These are phyloP conservation scores for Phortica magna DNA, from an alignment of 2,888 invertebrate species.

Conservation along the genomic window DNA sequence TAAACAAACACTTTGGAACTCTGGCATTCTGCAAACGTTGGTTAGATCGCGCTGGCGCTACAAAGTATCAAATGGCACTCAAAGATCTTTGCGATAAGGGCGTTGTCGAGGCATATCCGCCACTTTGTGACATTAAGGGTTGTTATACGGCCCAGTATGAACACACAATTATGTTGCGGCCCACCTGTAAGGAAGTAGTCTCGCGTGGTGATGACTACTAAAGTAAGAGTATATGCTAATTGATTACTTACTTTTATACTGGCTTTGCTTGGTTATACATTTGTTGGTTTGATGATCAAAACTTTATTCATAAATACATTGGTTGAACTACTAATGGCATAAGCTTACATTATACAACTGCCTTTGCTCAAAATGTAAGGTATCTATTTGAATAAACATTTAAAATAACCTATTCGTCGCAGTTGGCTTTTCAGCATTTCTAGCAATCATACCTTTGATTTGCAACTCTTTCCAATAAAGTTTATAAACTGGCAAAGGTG, in stretches of 20 bases:
- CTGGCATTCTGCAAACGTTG: conserved; percentile 99
- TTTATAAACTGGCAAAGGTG: not conserved
- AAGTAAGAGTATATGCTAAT: not conserved
- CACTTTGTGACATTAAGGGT: conserved; percentile 97
- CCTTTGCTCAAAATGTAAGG: not conserved
- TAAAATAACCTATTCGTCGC: not conserved
- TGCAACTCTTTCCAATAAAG: conserved; percentile 56
- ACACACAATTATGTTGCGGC: conserved; percentile 97
- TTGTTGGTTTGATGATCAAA: not conserved
- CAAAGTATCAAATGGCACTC: conserved; percentile 98
- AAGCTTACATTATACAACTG: not conserved
- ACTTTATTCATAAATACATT: conserved; percentile 35
- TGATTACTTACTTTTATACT: not conserved
- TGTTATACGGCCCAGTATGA: conserved; percentile 99
- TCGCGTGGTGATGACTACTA: conserved; percentile 96
- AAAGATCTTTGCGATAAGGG: conserved; percentile 99
- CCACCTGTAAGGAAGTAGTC: conserved; percentile 98
- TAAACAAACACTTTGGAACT: conserved; percentile 98
- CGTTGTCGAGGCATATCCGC: conserved; percentile 98
- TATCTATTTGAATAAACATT: conserved; percentile 25
- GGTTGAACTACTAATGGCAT: not conserved
- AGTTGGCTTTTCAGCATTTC: not conserved
- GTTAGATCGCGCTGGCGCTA: conserved; percentile 97
- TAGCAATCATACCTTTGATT: conserved; percentile 28
- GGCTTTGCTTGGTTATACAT: not conserved